A percentile compares a stretch with the other conserved stretches of the same genome.
These are phyloP conservation scores for Trachurus trachurus DNA, from an alignment of 2,797 vertebrate species.

Conservation along the genomic window DNA sequence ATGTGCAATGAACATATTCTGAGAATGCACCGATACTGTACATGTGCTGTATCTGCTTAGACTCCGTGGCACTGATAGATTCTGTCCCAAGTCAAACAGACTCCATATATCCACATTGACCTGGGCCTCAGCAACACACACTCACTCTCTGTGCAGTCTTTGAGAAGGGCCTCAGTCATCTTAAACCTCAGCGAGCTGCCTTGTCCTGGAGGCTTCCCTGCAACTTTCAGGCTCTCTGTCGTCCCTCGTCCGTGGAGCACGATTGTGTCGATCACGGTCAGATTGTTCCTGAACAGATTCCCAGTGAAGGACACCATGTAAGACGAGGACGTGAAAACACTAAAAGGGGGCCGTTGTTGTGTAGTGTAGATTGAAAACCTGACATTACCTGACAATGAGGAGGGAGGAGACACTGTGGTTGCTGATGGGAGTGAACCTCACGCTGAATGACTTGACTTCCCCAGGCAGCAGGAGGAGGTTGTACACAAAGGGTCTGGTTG, in stretches of 20 bases:
- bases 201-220: constrained; percentile 92
- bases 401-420: constrained; percentile 95
- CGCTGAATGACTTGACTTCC: constrained; percentile 91
- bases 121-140: constrained; percentile 39
- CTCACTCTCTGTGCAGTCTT: constrained; percentile 97
- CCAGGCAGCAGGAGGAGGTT: constrained; percentile 94
- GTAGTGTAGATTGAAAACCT: background rate
- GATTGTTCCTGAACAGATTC: constrained; percentile 91
- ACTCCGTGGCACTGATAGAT: background rate
- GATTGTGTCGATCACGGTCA: constrained; percentile 94
- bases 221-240: constrained; percentile 93
- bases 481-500: constrained; percentile 89
- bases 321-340: background rate
- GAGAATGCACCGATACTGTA: background rate
- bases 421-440: constrained; percentile 92
- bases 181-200: constrained; percentile 97
- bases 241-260: constrained; percentile 94
- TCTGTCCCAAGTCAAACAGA: background rate
- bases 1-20: background rate
- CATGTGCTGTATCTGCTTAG: background rate
- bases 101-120: background rate
- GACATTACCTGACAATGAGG: constrained; percentile 92
- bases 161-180: constrained; percentile 95
- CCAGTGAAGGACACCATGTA: background rate
- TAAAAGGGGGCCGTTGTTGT: background rate